A percentile compares a stretch with the other conserved stretches of the same genome.
phyloP scores from a whole-genome alignment of 1,140 invertebrate species.

The Drosophila chauvacae region DNA sequence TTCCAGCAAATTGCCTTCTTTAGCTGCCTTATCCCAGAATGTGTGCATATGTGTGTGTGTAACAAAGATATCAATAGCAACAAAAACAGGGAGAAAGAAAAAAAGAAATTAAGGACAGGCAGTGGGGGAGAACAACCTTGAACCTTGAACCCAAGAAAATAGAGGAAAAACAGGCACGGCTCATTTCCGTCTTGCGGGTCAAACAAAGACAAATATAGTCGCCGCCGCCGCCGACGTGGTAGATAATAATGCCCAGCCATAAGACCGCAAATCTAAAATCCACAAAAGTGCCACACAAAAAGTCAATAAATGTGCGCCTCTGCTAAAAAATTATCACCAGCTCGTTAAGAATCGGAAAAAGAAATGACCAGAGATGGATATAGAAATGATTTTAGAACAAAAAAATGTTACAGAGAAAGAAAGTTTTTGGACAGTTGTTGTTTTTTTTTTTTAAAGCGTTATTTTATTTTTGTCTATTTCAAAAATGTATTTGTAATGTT shows the following conservation, averaged over 20 bases:
- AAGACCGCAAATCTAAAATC: constrained; percentile 48
- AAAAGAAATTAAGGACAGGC: constrained; percentile 21
- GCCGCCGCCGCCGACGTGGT: neutral
- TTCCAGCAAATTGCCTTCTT: constrained; percentile 44
- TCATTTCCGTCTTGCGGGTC: constrained; percentile 67
- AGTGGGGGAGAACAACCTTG: constrained; percentile 30
- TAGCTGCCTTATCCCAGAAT: constrained; percentile 28
- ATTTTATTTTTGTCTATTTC: neutral
- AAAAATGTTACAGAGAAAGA: constrained; percentile 2
- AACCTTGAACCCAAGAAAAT: constrained; percentile 60
- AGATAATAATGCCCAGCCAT: constrained; percentile 25
- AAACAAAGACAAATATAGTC: constrained; percentile 49
- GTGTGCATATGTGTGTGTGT: constrained; percentile 31
- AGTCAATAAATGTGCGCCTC: constrained; percentile 73
- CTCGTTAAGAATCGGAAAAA: constrained; percentile 61
- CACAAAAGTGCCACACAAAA: constrained; percentile 73
- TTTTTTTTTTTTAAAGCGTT: neutral
- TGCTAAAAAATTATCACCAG: constrained; percentile 73
- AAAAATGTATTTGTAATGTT: neutral
- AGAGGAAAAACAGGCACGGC: constrained; percentile 41
- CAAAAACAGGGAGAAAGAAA: constrained; percentile 9
- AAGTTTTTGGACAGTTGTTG: neutral
- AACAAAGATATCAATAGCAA: constrained; percentile 73
- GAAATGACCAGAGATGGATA: constrained; percentile 13
- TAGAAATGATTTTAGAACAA: constrained; percentile 1